Percentiles rank a stretch among this genome's conserved stretches.
phyloP scores from a whole-genome alignment of 2,888 invertebrate species.

The Drosophila cognata region DNA sequence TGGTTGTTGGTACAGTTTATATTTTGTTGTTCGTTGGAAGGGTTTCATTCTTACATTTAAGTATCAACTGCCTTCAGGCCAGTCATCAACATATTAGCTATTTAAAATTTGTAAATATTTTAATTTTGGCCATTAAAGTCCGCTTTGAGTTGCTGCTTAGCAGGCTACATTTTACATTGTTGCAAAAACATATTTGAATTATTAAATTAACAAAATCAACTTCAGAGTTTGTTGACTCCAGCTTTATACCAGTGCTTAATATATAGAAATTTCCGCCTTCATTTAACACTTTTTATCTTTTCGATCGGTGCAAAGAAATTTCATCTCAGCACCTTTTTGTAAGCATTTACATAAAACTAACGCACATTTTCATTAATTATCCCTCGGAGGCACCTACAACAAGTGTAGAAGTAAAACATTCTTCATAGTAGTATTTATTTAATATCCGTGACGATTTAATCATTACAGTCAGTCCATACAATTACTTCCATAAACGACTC shows the following conservation, averaged over 20 bases:
- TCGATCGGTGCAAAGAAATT: background rate
- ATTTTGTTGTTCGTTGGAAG: constrained; percentile 16
- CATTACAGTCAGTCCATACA: background rate
- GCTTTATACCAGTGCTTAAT: background rate
- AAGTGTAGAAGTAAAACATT: background rate
- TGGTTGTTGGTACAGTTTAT: constrained; percentile 19
- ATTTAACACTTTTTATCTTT: background rate
- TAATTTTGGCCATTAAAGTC: constrained; percentile 3
- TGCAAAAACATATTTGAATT: background rate
- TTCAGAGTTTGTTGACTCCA: background rate
- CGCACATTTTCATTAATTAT: background rate
- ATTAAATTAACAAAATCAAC: background rate
- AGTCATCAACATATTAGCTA: constrained; percentile 28
- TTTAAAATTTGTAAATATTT: constrained; percentile 17
- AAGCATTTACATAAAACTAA: background rate
- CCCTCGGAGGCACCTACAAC: background rate
- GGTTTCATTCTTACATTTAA: constrained; percentile 21
- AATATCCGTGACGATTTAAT: constrained; percentile 8
- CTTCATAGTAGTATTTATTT: constrained; percentile 2
- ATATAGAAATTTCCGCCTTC: background rate
- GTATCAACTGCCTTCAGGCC: constrained; percentile 17
- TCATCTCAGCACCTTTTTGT: constrained; percentile 1
- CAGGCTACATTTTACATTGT: background rate
- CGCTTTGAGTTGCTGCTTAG: background rate
- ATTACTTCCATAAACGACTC: background rate